Percentiles rank a stretch among this genome's conserved stretches.
Evolutionary conservation across 2,113 vertebrate genomes (phyloP).

Genomic region (Panthera uncia): DNA sequence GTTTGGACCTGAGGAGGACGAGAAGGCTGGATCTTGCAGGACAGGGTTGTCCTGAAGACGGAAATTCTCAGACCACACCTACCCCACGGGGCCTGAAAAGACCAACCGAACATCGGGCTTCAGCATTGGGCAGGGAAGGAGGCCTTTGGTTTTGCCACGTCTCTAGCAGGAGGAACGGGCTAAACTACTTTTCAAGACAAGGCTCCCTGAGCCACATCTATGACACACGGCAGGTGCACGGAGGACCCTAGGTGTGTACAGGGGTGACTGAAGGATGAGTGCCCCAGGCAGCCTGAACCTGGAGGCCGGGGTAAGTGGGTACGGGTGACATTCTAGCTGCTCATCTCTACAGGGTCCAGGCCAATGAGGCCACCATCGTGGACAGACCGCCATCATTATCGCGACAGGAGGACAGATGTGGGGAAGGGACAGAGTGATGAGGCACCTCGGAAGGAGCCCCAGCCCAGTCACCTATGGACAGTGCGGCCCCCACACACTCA

Average conservation of each 20-base stretch:
- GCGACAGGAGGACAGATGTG: not conserved
- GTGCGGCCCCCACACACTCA: not conserved
- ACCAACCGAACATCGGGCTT: not conserved
- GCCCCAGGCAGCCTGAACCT: not conserved
- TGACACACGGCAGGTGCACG: accelerated
- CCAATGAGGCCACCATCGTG: accelerated
- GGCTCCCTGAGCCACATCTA: not conserved
- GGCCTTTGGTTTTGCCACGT: not conserved
- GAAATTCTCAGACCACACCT: not conserved
- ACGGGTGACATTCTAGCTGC: accelerated
- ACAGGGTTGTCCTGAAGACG: no score
- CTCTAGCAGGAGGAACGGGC: not conserved
- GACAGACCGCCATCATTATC: not conserved
- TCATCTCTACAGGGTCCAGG: accelerated
- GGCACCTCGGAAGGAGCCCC: accelerated
- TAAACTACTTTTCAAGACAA: accelerated
- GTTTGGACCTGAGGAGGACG: not conserved
- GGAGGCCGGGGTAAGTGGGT: accelerated
- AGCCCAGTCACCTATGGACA: no score
- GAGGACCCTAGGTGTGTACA: not conserved
- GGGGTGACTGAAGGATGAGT: no score
- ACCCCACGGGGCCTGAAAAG: accelerated
- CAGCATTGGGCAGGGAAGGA: accelerated
- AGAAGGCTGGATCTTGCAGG: not conserved
- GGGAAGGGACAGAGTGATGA: not conserved